Evolutionary conservation across 2,888 invertebrate genomes (phyloP).

Genomic region (Allophyes oxyacanthae): DNA sequence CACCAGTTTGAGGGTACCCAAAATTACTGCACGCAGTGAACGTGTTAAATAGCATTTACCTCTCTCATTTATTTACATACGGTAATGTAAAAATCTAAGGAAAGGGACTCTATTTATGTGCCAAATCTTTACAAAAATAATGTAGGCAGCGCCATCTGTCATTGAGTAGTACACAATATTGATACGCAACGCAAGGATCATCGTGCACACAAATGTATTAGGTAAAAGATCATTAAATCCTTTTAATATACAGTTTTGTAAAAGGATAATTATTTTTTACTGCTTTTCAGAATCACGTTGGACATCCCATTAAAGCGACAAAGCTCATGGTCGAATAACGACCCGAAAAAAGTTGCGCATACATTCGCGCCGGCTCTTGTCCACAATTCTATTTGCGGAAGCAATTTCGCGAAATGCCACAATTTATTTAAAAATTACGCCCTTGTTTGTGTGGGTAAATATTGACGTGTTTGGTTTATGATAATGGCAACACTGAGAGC

Average conservation of each 20-base stretch:
- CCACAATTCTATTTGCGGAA: conserved; percentile 87
- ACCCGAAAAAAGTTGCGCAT: conserved; percentile 81
- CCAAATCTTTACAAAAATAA: conserved; percentile 3
- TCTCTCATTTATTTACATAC: no score
- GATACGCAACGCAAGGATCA: conserved; percentile 11
- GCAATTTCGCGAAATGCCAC: conserved; percentile 89
- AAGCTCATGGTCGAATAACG: conserved; percentile 72
- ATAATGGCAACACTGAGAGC: conserved; percentile 88
- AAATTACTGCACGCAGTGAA: not conserved
- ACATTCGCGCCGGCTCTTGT: conserved; percentile 80
- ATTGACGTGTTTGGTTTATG: conserved; percentile 90
- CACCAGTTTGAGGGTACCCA: no score
- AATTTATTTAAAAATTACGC: conserved; percentile 90
- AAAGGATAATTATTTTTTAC: conserved; percentile 42
- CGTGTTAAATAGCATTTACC: no score
- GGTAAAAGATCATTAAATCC: not conserved
- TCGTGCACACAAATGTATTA: conserved; percentile 9
- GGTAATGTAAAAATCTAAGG: no score
- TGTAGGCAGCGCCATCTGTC: conserved; percentile 65
- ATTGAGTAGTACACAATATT: conserved; percentile 18
- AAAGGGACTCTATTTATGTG: no score
- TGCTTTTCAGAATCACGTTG: conserved; percentile 44
- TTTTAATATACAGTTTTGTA: conserved; percentile 1
- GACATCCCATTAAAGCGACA: conserved; percentile 63
- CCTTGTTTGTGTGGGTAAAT: conserved; percentile 89